Base-by-base conservation (phyloP, 2,888 invertebrate species). In the Scelioninae gen. 2 region DNA sequence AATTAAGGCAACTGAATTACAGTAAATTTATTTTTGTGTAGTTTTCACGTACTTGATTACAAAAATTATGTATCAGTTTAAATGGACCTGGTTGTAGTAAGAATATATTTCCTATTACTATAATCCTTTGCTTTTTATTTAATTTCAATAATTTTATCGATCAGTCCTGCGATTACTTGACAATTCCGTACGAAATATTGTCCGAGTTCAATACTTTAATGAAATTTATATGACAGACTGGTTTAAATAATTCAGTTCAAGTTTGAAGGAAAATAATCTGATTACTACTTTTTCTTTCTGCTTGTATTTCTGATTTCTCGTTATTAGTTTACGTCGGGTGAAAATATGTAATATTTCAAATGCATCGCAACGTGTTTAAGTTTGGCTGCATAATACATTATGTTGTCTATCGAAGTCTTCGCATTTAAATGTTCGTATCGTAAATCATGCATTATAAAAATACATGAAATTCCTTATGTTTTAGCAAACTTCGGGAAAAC, bases 321-420 rank as follows among this genome's bases (percentile, higher is more conserved):
- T 45, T 67, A 67, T 67, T 67, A 67, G 67, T 67, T 58, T 58
- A 58, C 35, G 67, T 67, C 67, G 25, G 39, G 19, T 67, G 50
- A 58, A 65, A 43, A 67, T 57, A 50, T 50, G 39, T 65, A 65
- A 65, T 65, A 65, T 65, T 65, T 65, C 55, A 65, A 46, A 46
- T 65, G 33, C 25, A 55, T 37, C 35, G 37, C 45, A 50, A 57
- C 46, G 43, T 41, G 35, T 67, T 67, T 35, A 50, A 50, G 43
- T 48, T 46, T 43, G 43, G 48, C 35, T 31, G 67, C 48, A 67
- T 58, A 67, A 67, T 67, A 67, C 43, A 67, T 58, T 57, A 41
- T 41, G 39, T 67, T 67, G 65, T 67, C 57, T 67, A 67, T 50
- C 41, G 48, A 46, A 41, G 41, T 31, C 31, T 57, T 33, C 22